A percentile compares a stretch with the other conserved stretches of the same genome.
These are phyloP conservation scores for Hirundo rustica DNA, from an alignment of 2,797 vertebrate species.

Conservation along the genomic window DNA sequence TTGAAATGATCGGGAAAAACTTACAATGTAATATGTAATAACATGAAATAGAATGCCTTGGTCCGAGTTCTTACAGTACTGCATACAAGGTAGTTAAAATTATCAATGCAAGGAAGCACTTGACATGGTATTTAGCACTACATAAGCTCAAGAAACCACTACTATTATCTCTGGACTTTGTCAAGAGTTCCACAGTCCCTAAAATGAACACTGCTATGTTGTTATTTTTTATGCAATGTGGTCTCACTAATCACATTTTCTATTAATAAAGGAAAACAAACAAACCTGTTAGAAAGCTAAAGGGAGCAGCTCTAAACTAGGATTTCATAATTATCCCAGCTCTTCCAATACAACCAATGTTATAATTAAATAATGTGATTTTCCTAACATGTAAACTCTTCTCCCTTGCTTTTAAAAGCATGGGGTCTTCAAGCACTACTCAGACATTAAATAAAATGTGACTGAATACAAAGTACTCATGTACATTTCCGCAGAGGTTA, in stretches of 20 bases:
- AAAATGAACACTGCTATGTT: not conserved
- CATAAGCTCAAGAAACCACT: not conserved
- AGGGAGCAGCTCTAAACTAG: not conserved
- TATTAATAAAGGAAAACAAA: not conserved
- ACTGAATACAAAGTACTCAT: not conserved
- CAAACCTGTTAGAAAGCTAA: not conserved
- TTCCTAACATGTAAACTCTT: not conserved
- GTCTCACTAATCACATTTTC: not conserved
- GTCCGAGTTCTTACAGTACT: not conserved
- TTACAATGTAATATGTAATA: not conserved
- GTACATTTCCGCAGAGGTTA: not conserved
- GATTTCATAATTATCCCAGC: not conserved
- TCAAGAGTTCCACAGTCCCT: not conserved
- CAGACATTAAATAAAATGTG: not conserved
- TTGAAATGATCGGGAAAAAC: slow-evolving; percentile 42
- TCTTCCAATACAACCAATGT: not conserved
- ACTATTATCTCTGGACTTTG: not conserved
- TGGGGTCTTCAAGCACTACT: not conserved
- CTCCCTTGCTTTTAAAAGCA: not conserved
- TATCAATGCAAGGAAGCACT: not conserved
- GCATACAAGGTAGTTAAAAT: not conserved
- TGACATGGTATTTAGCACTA: not conserved
- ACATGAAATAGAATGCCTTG: not conserved
- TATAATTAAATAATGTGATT: not conserved
- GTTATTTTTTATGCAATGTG: not conserved